A percentile compares a stretch with the other conserved stretches of the same genome.
These are phyloP conservation scores for Amia ocellicauda DNA, from an alignment of 2,113 vertebrate genomes.

Conservation along the genomic window DNA sequence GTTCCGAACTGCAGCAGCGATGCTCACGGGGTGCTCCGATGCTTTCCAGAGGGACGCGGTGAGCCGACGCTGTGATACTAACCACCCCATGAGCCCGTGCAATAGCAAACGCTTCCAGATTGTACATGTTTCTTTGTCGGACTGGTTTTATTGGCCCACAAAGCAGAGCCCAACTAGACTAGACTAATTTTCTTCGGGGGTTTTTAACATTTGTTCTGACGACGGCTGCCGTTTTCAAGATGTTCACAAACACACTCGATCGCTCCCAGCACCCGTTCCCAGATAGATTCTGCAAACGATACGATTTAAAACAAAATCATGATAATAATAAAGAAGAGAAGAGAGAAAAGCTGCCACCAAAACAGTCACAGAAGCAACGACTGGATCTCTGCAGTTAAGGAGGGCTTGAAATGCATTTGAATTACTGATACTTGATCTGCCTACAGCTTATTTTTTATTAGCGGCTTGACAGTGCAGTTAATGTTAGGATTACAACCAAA, in stretches of 20 bases:
- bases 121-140: no score
- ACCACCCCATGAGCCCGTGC: no score
- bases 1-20: no score
- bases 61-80: no score
- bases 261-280: constrained; percentile 65
- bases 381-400: constrained; percentile 59
- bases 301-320: constrained; percentile 46
- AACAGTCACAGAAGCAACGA: constrained; percentile 48
- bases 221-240: constrained; percentile 62
- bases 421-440: constrained; percentile 71
- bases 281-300: constrained; percentile 73
- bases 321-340: constrained; percentile 40
- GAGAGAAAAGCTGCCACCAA: constrained; percentile 26
- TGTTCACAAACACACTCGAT: constrained; percentile 68
- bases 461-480: constrained; percentile 55
- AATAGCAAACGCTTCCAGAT: no score
- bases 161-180: constrained; percentile 54
- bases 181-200: no score
- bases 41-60: no score
- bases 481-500: constrained; percentile 61
- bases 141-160: no score
- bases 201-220: constrained; percentile 54
- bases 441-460: constrained; percentile 61
- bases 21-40: no score
- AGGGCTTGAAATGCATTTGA: constrained; percentile 57